Evolutionary conservation across 2,113 vertebrate species (phyloP).

Genomic region (Clupea harengus): DNA sequence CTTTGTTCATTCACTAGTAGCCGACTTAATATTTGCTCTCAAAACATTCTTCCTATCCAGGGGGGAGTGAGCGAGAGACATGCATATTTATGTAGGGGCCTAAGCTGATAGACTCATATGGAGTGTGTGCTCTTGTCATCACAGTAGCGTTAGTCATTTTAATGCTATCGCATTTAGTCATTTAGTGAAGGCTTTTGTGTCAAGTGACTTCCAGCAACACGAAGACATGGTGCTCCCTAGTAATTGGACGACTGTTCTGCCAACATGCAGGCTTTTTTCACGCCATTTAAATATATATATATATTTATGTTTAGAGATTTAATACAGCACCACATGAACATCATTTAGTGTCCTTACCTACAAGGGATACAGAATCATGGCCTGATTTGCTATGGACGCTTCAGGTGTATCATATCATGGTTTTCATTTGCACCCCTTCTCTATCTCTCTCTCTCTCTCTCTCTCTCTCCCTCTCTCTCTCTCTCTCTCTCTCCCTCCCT

Average conservation of each 20-base stretch:
- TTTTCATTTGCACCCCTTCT: neutral
- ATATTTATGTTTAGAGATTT: neutral
- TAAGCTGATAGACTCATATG: neutral
- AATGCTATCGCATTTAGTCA: neutral
- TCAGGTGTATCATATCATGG: neutral
- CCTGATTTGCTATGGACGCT: neutral
- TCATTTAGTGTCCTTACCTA: neutral
- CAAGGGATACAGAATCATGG: no score
- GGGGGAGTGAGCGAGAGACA: neutral
- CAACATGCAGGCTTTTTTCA: neutral
- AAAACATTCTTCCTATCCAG: constrained; percentile 35
- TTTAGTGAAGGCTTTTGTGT: neutral
- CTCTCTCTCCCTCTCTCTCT: neutral
- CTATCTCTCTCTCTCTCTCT: neutral
- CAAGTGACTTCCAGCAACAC: neutral
- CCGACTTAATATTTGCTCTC: constrained; percentile 28
- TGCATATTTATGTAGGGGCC: neutral
- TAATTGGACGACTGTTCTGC: neutral
- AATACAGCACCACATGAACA: neutral
- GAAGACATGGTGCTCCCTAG: neutral
- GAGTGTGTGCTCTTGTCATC: neutral
- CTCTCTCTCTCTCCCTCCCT: neutral
- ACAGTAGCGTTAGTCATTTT: neutral
- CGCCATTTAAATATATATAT: neutral
- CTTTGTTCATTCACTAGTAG: constrained; percentile 40